A percentile compares a stretch with the other conserved stretches of the same genome.
Conservation (phyloP, 2,888 invertebrate species). For the Drosophila robusta region DNA sequence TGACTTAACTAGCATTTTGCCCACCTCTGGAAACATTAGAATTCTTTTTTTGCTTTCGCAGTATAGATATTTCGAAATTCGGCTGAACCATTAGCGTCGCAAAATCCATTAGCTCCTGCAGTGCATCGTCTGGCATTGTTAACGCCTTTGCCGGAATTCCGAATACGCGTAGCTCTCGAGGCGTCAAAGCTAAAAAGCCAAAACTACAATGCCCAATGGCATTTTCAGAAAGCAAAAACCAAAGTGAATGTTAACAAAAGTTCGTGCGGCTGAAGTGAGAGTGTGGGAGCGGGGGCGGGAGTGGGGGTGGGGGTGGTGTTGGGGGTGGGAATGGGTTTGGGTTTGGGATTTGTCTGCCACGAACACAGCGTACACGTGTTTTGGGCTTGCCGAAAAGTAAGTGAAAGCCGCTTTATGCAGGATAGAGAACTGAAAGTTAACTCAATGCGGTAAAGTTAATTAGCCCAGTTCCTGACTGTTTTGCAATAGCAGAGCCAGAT, state of each 20-base stretch:
- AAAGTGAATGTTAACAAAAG: background rate
- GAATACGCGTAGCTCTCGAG: background rate
- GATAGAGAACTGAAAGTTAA: constrained; percentile 48
- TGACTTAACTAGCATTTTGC: background rate
- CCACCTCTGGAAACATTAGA: background rate
- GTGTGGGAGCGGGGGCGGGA: too few species aligned
- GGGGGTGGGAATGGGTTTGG: background rate
- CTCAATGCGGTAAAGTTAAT: constrained; percentile 61
- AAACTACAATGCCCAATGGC: constrained; percentile 24
- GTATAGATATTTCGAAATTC: constrained; percentile 5
- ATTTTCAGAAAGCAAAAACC: constrained; percentile 1
- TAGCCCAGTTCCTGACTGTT: constrained; percentile 50
- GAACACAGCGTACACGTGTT: constrained; percentile 22
- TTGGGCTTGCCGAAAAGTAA: constrained; percentile 5
- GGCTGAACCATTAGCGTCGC: background rate
- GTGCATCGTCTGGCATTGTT: constrained; percentile 7
- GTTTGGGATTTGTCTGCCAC: constrained; percentile 2
- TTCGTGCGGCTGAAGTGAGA: background rate
- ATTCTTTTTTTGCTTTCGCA: background rate
- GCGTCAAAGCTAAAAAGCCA: constrained; percentile 15
- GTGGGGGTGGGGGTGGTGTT: too few species aligned
- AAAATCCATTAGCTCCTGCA: constrained; percentile 38
- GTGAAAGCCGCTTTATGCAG: constrained; percentile 25
- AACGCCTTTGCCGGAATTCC: constrained; percentile 1
- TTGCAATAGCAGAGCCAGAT: constrained; percentile 9